These are phyloP conservation scores for Neosilurus mollespiculum DNA, from an alignment of 2,797 vertebrate species.

Conservation along the genomic window DNA sequence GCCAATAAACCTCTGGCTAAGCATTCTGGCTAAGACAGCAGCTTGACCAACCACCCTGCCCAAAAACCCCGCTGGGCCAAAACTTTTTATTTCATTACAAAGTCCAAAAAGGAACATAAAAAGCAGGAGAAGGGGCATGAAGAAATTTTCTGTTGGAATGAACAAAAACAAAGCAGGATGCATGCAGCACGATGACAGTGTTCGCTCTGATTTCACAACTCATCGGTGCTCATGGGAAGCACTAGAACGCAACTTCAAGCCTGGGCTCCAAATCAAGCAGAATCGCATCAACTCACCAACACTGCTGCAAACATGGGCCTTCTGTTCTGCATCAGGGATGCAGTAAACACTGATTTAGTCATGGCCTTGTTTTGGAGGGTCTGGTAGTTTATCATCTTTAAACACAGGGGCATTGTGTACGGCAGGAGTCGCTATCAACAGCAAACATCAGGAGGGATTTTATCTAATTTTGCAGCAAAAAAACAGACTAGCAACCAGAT, in stretches of 20 bases:
- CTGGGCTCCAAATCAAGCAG: neutral
- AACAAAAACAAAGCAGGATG: constrained; percentile 45
- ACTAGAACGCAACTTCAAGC: neutral
- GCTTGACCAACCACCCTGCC: neutral
- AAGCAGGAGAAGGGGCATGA: neutral
- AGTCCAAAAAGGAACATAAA: constrained; percentile 19
- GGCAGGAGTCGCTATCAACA: neutral
- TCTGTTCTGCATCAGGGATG: neutral
- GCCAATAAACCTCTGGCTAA: neutral
- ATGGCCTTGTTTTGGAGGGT: constrained; percentile 10
- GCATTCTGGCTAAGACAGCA: neutral
- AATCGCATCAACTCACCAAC: neutral
- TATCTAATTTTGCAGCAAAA: neutral
- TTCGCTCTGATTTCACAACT: constrained; percentile 33
- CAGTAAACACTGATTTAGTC: constrained; percentile 2
- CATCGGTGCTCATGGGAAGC: constrained; percentile 2
- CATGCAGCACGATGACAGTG: neutral
- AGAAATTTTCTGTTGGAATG: constrained; percentile 37
- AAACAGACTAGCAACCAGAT: neutral
- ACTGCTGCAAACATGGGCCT: neutral
- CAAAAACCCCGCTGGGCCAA: constrained; percentile 32
- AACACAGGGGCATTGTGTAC: constrained; percentile 4
- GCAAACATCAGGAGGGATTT: constrained; percentile 4
- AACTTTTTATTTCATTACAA: constrained; percentile 31
- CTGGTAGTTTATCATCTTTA: constrained; percentile 26